Base-by-base conservation (phyloP, 1,140 invertebrate genomes). In the Zaprionus taronus region DNA sequence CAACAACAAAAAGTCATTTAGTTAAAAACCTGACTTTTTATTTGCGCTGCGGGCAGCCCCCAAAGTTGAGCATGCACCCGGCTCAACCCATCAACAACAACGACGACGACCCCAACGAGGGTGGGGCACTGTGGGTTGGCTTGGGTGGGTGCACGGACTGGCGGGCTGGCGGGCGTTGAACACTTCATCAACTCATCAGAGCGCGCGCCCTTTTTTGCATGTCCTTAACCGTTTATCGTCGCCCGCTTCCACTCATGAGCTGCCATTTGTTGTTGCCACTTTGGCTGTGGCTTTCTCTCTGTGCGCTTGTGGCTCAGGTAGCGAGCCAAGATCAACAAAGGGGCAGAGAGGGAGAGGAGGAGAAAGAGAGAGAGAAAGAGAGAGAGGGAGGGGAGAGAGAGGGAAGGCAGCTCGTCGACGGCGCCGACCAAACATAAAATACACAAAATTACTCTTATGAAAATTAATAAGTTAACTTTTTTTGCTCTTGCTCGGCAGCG, bases 371-470 rank as follows among this genome's bases (percentile, higher is more conserved):
- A 9, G 15, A 44, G 6, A 20, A 5, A 6, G 41, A 2, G 41
- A 17, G 5, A 0, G 0, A 14, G 28, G 9, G 36, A 17, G 41
- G 15, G 17, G 1, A 14, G 44, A 11, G 44, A 9, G 44, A 49
- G 44, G 44, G 38, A 41, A 15, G 5, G 15, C 4, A 41, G 38
- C 4, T 2, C 2, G 55, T 34, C 60, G 22, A 51, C 28, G 65
- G 49, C 64, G 44, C 84, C 79, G 67, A 60, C 70, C 79, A 80
- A 74, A 81, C 78, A 81, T 83, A 81, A 84, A 87, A 81, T 79
- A 91, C 86, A 91, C 89, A 91, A 83, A 91, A 91, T 91, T 91
- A 91, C 86, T 91, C 80, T 91, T 91, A 91, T 91, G 87, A 91
- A 91, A 91, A 91, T 91, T 91, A 91, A 91, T 91, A 91, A 91